phyloP scores from a whole-genome alignment of 1,140 invertebrate genomes.

The Grapholita molesta region DNA sequence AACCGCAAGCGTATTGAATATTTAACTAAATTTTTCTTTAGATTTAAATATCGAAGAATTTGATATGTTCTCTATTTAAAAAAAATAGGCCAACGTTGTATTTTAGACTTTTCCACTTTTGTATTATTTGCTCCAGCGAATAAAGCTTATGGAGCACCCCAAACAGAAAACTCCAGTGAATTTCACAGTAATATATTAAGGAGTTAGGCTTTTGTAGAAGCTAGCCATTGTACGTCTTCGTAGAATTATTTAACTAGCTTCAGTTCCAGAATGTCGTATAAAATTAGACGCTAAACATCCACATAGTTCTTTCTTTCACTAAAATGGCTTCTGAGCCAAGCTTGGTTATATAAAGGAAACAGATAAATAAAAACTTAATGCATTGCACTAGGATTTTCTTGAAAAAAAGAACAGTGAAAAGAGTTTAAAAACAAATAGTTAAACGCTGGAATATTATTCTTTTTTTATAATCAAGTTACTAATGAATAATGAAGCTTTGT shows the following conservation, averaged over 20 bases:
- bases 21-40: too few species aligned
- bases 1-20: too few species aligned
- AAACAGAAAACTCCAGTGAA: not conserved
- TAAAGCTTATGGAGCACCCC: not conserved
- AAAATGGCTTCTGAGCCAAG: too few species aligned
- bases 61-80: too few species aligned
- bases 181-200: conserved; percentile 13
- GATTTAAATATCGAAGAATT: too few species aligned
- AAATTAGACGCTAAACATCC: not conserved
- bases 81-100: not conserved
- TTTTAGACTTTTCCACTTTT: not conserved
- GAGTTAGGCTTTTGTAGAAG: conserved; percentile 2
- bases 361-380: not conserved
- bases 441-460: not conserved
- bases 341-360: not conserved
- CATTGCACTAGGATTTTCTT: not conserved
- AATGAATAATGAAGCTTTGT: too few species aligned
- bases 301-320: not conserved
- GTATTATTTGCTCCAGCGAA: conserved; percentile 2
- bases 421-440: not conserved
- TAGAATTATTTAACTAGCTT: not conserved
- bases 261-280: not conserved
- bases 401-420: too few species aligned
- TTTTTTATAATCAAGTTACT: too few species aligned
- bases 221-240: conserved; percentile 14